These are phyloP conservation scores for Brachionus plicatilis DNA, from an alignment of 1,140 invertebrate species.

Conservation along the genomic window DNA sequence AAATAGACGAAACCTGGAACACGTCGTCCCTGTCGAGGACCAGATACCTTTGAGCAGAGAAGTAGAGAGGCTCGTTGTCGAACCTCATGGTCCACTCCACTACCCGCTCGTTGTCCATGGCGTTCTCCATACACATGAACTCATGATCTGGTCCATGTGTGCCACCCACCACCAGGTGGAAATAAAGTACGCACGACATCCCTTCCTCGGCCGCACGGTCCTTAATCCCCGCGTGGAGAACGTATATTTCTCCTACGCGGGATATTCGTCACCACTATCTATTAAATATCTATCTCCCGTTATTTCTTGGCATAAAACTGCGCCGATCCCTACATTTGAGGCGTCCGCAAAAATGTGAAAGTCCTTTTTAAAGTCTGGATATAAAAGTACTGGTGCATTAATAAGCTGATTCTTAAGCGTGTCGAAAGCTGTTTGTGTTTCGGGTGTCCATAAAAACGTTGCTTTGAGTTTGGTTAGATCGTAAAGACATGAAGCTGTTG, in stretches of 20 bases:
- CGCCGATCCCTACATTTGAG: conserved; percentile 38
- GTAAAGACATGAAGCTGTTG: no score
- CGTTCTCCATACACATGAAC: no score
- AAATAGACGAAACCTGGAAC: not conserved
- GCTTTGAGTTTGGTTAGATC: not conserved
- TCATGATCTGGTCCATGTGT: no score
- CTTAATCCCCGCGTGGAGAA: not conserved
- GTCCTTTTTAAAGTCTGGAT: not conserved
- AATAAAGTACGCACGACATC: not conserved
- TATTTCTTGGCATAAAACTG: conserved; percentile 44
- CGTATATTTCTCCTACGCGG: not conserved
- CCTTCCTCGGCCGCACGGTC: not conserved
- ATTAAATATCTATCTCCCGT: conserved; percentile 12
- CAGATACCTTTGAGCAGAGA: no score
- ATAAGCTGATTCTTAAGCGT: conserved; percentile 30
- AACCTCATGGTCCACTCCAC: not conserved
- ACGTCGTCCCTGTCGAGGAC: no score
- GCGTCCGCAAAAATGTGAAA: conserved; percentile 44
- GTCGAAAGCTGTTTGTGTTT: conserved; percentile 39
- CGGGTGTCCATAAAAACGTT: conserved; percentile 39
- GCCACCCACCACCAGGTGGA: not conserved
- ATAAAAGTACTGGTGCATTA: conserved; percentile 39
- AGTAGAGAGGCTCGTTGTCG: no score
- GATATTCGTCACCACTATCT: not conserved
- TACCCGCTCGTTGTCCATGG: no score